Base-by-base conservation (phyloP, 2,888 invertebrate species). In the Synanthedon vespiformis region DNA sequence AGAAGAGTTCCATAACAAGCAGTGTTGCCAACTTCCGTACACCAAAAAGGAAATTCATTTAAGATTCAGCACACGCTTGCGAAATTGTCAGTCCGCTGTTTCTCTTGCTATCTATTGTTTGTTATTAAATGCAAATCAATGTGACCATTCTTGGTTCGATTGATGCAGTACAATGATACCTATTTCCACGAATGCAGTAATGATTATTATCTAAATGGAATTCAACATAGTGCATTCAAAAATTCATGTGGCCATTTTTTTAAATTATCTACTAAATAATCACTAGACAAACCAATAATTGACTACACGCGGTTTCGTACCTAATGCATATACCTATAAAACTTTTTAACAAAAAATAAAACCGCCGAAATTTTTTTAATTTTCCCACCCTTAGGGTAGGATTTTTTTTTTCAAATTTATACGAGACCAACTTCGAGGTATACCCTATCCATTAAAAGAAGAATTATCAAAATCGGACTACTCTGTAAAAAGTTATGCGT, bases 1-100 rank as follows among this genome's bases (percentile, higher is more conserved):
- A 76, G 63, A 66, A 69, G 64, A 63, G 58, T 56, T 56, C 74
- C 69, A 66, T 79, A 76, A 67, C 61, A 61, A 67, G 66, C 59
- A 47, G 44, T 13, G n/a, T 65, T 59, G 60, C 63, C 64, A 61
- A 81, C 80, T 85, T 86, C 86, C 86, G 85, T 67, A 77, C 72
- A 72, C 72, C 75, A 68, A 67, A 80, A 84, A 77, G 84, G 83
- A 76, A 84, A 82, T 80, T 76, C 75, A 78, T 74, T 73, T 74
- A 70, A 63, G 56, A 84, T 85, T 82, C 84, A 53, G 56, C 55
- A 58, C 81, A 76, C 80, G 78, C 58, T 56, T 58, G 56, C 63
- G 57, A 72, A 72, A 72, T 73, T 72, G 71, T 67, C 62, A 65
- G 61, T 60, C 62, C 57, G 57, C 62, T 67, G 70, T 48, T 77